Evolutionary conservation across 1,140 invertebrate species (phyloP).

Genomic region (Proctacanthus coquilletti): DNA sequence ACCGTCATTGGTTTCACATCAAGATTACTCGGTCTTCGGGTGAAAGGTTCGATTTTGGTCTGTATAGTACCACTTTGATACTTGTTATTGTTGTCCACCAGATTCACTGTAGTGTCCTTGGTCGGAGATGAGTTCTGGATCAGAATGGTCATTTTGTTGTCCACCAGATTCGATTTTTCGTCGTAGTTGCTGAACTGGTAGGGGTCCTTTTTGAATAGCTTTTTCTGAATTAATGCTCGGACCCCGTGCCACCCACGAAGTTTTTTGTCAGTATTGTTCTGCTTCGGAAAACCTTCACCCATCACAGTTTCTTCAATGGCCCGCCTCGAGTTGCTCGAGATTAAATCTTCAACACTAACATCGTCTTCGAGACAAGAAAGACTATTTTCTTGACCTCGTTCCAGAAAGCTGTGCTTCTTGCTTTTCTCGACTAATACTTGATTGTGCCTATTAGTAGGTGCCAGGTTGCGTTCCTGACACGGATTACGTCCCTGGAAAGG

Average conservation of each 20-base stretch:
- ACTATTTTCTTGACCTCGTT: conserved; percentile 17
- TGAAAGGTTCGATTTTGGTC: conserved; percentile 1
- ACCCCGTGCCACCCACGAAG: conserved; percentile 26
- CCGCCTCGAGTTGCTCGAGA: conserved; percentile 10
- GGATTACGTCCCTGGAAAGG: conserved; percentile 81
- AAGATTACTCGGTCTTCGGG: conserved; percentile 21
- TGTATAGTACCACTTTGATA: conserved; percentile 1
- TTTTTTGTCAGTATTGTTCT: conserved; percentile 28
- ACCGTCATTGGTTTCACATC: conserved; percentile 15
- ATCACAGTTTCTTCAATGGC: conserved; percentile 9
- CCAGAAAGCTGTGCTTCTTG: conserved; percentile 26
- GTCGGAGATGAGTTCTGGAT: conserved; percentile 8
- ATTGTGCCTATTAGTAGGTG: conserved; percentile 39
- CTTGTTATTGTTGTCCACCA: conserved; percentile 6
- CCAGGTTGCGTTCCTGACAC: conserved; percentile 72
- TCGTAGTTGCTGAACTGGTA: conserved; percentile 5
- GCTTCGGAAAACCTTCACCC: conserved; percentile 28
- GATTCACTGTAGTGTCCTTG: conserved; percentile 8
- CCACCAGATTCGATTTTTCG: conserved; percentile 24
- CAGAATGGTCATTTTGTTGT: conserved; percentile 10
- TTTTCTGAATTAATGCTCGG: conserved; percentile 25
- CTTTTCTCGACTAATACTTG: conserved; percentile 56
- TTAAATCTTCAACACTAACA: conserved; percentile 25
- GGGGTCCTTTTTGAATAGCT: conserved; percentile 21
- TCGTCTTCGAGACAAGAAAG: conserved; percentile 27